Base-by-base conservation (phyloP, 2,113 vertebrate species). In the Sialia sialis region DNA sequence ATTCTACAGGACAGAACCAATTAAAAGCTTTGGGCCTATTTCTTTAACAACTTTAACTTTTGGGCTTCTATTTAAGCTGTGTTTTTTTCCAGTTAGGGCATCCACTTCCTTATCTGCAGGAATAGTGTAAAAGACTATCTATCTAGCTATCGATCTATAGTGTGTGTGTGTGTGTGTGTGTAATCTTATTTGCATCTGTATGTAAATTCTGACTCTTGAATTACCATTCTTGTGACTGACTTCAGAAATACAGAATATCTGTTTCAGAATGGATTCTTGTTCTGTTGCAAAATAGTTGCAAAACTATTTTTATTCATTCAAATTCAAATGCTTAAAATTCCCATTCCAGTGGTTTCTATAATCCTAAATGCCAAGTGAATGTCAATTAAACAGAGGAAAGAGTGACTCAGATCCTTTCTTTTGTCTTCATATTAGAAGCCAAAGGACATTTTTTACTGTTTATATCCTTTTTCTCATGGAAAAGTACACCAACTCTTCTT, bases 21-120 rank as follows among this genome's bases (percentile, higher is more conserved):
- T 9, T 43, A 46, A 69, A 69, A 34, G 2, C 0, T 67, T 78
- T 52, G 11, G 2, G 7, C 6, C 1, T 39, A 10, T 7, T 56
- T 16, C 11, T 48, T 72, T 73, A 43, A 2, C 3, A 88, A 27
- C 18, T 32, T 29, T 38, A 34, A 23, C 3, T 38, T 77, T n/a
- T 36, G 6, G 13, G 26, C 3, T 63, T 87, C 15, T 38, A 11
- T 41, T 67, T 56, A n/a, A 46, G 20, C 38, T 7, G 12, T 29
- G 11, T 69, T 84, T 46, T 49, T 51, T 30, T 48, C 3, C 12
- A 43, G 9, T 27, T 73, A 36, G 4, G 11, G 4, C 7, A 59
- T 49, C 34, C 46, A 21, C 6, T 58, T 89, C 25, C 7, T 72
- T 55, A 22, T 34, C 51, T 59, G 41, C 11, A 85, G 12, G 25